Evolutionary conservation across 2,797 vertebrate species (phyloP), one percentile per base, ranked within the genome.

Genomic region (Poecilia gillii): DNA sequence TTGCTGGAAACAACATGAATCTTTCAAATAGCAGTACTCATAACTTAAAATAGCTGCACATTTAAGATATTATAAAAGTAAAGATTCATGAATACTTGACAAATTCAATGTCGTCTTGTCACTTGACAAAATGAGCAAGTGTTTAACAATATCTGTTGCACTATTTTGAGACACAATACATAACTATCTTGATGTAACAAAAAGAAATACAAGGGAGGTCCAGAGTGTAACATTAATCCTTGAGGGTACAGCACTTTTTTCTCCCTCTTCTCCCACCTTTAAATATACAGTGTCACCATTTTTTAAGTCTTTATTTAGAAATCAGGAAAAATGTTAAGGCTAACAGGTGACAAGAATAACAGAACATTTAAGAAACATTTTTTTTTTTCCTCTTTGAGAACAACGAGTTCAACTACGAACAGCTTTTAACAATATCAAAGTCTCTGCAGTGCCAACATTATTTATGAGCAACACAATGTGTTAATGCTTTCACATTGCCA

Each of bases 31-130:
- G 88, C 88, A 92, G 92, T 90, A 92, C 79, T 88, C 81, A 91
- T 90, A 92, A 87, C 89, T 88, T 93, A 91, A 94, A 93, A 90
- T 92, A 94, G 90, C 91, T 96, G 93, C 93, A 95, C 94, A 96
- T 90, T 92, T 89, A 93, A n/a, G 66, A 95, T 93, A 91, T 90
- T 88, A 66, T 86, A 80, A 90, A 90, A 91, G 88, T 77, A 89
- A 89, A 93, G 90, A 91, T 79, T 92, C 83, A 92, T 88, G 77
- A 94, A 95, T 92, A 94, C 84, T 88, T 88, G 74, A 92, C 90
- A 93, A 84, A 77, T 84, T 75, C 68, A 89, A 88, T 84, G 90
- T 82, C 59, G 71, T 86, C 68, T 80, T 71, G 77, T 89, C 64
- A 88, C 75, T 87, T 90, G 70, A 86, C 85, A 57, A 86, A 88